Base-by-base conservation (phyloP, 2,888 invertebrate genomes). In the Yponomeuta plumbellus region DNA sequence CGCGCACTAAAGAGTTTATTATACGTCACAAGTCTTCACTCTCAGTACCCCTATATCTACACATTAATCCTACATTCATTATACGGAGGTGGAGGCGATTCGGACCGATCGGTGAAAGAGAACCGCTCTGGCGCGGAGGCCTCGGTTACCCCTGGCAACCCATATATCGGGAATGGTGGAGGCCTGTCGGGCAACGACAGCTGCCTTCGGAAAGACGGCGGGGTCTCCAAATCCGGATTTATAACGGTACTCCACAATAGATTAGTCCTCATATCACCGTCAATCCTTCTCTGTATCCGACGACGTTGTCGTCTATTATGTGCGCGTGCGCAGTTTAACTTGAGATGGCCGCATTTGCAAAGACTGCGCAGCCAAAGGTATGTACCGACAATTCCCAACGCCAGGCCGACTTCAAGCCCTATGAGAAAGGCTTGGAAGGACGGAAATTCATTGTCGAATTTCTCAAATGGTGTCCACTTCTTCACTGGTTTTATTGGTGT, bases 11-110 rank as follows among this genome's bases (percentile, higher is more conserved):
- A 34, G 34, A 8, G 6, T 34, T 34, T 34, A 34, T 26, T 26
- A 4, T 26, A 34, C n/a, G 34, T 34, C 34, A 34, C 8, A 34
- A 34, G 34, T 52, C 44, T n/a, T n/a, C n/a, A n/a, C n/a, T n/a
- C n/a, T n/a, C n/a, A n/a, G n/a, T n/a, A 58, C 21, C 21, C 21
- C 26, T 22, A 17, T 34, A 34, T 34, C 34, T 34, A 44, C 21
- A 63, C 11, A 63, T 63, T 63, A 44, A 63, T 17, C 39, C 61
- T 63, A 26, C 86, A 88, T 67, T 91, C 89, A 65, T 83, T 76
- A 70, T 92, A 92, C 0, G 91, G 87, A 1, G 92, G 92, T 0
- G 92, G 92, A 0, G 92, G 92, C 0, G 92, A 91, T 70, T 91
- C 92, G 10, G 82, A 71, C 65, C 88, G 74, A 69, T 77, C 75